Percentiles rank a stretch among this genome's conserved stretches.
Evolutionary conservation across 2,797 vertebrate species (phyloP).

Genomic region (Ctenopoma kingsleyae): DNA sequence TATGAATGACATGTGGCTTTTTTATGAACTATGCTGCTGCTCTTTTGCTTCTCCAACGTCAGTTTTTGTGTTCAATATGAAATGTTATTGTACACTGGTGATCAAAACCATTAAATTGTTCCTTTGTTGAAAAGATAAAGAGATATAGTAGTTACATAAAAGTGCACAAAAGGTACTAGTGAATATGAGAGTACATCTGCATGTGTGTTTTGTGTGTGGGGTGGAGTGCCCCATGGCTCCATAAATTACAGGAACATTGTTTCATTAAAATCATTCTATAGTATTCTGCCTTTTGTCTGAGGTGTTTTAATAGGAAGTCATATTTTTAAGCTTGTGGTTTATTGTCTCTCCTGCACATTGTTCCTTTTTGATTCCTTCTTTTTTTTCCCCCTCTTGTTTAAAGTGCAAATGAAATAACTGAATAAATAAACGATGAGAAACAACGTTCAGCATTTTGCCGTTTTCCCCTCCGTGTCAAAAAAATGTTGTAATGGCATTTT

Average conservation of each 20-base stretch:
- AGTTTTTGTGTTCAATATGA: too few species aligned
- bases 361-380: conserved; percentile 40
- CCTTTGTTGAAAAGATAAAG: background rate
- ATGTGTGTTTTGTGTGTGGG: conserved; percentile 1
- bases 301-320: conserved; percentile 28
- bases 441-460: conserved; percentile 37
- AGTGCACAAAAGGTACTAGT: background rate
- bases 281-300: conserved; percentile 45
- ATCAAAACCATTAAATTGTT: too few species aligned
- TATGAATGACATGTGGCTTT: too few species aligned
- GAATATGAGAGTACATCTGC: background rate
- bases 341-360: conserved; percentile 19
- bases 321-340: conserved; percentile 34
- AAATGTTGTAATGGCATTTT: conserved; percentile 41
- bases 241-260: conserved; percentile 28
- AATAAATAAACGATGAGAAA: conserved; percentile 43
- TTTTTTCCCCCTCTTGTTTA: conserved; percentile 44
- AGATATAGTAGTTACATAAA: background rate
- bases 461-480: conserved; percentile 20
- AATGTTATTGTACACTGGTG: too few species aligned
- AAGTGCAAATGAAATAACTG: conserved; percentile 55
- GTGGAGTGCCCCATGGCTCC: conserved; percentile 4
- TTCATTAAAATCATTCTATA: conserved; percentile 39
- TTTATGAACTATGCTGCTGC: too few species aligned
- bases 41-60: too few species aligned